Evolutionary conservation across 2,113 vertebrate genomes (phyloP).

Genomic region (Python bivittatus): DNA sequence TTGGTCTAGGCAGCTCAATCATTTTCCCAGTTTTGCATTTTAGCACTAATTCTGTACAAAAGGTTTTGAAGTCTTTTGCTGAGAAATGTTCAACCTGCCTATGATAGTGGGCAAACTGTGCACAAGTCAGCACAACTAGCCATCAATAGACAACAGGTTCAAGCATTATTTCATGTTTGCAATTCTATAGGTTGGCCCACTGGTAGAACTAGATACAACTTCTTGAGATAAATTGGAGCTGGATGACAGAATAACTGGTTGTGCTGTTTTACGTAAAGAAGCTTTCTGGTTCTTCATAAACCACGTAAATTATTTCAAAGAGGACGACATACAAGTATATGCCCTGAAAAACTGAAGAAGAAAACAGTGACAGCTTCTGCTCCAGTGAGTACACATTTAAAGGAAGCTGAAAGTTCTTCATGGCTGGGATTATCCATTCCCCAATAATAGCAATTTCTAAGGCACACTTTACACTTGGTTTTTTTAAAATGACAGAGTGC

Average conservation of each 20-base stretch:
- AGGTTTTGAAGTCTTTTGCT: not conserved
- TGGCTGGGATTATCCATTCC: not conserved
- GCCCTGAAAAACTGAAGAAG: not conserved
- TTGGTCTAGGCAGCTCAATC: constrained; percentile 9
- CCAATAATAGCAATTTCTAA: not conserved
- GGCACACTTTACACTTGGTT: not conserved
- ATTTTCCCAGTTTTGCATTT: constrained; percentile 19
- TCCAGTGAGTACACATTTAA: not conserved
- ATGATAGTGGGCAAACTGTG: not conserved
- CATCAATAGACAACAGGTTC: constrained; percentile 15
- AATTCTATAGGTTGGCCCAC: constrained; percentile 8
- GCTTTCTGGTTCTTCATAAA: not conserved
- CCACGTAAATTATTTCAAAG: constrained; percentile 16
- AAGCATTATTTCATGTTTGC: not conserved
- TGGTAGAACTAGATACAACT: not conserved
- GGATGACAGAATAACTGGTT: not conserved
- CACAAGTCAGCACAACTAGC: constrained; percentile 3
- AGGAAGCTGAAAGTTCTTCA: not conserved
- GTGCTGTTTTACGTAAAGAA: not conserved
- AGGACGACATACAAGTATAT: not conserved
- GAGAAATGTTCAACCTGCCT: constrained; percentile 6
- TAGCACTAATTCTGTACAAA: not conserved
- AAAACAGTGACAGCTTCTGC: not conserved
- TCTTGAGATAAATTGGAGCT: constrained; percentile 12
- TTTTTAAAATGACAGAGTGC: not conserved